These are phyloP conservation scores for Coelinius sp. DNA, from an alignment of 2,888 invertebrate species.

Conservation along the genomic window DNA sequence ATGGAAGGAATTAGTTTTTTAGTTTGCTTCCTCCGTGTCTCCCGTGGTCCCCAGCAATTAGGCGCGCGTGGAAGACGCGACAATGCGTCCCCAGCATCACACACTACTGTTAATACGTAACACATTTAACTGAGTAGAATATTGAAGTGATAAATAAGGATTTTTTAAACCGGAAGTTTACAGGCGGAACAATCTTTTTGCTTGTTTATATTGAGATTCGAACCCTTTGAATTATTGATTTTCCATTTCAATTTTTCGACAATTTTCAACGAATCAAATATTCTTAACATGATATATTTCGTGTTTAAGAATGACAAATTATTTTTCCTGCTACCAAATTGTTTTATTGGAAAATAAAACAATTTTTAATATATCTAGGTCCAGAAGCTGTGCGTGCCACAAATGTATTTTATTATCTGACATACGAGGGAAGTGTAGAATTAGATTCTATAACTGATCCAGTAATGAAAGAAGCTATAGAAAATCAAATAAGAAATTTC, in stretches of 20 bases:
- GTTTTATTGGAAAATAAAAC: neutral
- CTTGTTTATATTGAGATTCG: constrained; percentile 30
- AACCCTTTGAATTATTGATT: constrained; percentile 3
- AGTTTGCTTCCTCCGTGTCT: constrained; percentile 56
- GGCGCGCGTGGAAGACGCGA: constrained; percentile 63
- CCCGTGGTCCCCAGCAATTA: constrained; percentile 65
- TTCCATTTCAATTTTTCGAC: neutral
- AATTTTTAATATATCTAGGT: constrained; percentile 71
- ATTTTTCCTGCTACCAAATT: neutral
- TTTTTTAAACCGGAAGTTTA: constrained; percentile 9
- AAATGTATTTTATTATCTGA: constrained; percentile 99
- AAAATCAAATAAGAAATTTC: constrained; percentile 97
- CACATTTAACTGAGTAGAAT: constrained; percentile 54
- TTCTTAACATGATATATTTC: constrained; percentile 13
- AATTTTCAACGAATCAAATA: too few relatives aligned
- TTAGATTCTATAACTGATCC: constrained; percentile 91
- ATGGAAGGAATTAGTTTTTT: constrained; percentile 70
- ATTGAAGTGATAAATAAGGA: neutral
- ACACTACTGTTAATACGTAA: constrained; percentile 55
- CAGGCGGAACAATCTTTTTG: neutral
- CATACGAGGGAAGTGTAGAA: constrained; percentile 98
- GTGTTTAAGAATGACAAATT: too few relatives aligned
- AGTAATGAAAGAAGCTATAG: constrained; percentile 92
- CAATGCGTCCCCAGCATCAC: constrained; percentile 61
- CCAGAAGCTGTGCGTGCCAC: constrained; percentile 98